Conservation (phyloP, 2,797 vertebrate genomes). For the Sebastes oblongus region DNA sequence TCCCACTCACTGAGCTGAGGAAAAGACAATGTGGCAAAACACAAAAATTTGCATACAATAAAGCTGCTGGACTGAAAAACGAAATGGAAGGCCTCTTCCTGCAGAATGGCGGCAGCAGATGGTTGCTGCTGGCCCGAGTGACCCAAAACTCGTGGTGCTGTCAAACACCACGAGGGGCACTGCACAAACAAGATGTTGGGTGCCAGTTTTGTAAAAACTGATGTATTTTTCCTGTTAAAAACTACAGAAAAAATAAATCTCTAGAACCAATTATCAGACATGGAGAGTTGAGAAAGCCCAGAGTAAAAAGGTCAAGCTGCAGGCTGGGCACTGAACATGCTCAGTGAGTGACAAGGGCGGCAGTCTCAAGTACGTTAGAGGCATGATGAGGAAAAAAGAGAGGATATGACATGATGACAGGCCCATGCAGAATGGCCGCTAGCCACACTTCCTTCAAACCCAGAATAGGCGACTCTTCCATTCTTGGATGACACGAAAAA, state of each 20-base stretch:
- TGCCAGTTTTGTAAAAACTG: constrained; percentile 18
- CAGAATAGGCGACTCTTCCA: constrained; percentile 73
- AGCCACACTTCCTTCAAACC: constrained; percentile 71
- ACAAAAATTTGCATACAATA: constrained; percentile 12
- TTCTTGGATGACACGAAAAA: constrained; percentile 49
- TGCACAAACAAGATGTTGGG: constrained; percentile 10
- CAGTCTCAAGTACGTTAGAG: constrained; percentile 36
- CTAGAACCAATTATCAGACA: constrained; percentile 21
- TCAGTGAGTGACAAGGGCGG: constrained; percentile 77
- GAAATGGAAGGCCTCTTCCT: constrained; percentile 27
- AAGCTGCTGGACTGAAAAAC: constrained; percentile 22
- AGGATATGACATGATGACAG: constrained; percentile 66
- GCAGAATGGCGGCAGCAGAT: constrained; percentile 34
- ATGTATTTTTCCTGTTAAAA: constrained; percentile 14
- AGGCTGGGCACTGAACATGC: constrained; percentile 60
- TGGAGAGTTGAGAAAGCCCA: constrained; percentile 3
- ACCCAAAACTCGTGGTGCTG: constrained; percentile 14
- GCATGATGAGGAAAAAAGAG: constrained; percentile 57
- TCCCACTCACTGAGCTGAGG: constrained; percentile 77
- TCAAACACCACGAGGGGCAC: constrained; percentile 7
- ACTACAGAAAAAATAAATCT: constrained; percentile 6
- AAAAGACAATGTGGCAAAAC: background rate
- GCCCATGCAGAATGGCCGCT: constrained; percentile 81
- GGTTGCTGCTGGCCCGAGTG: constrained; percentile 25
- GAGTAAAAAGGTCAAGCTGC: constrained; percentile 33